Evolutionary conservation across 2,888 invertebrate genomes (phyloP), one percentile per base, ranked within the genome.

Genomic region (Chymomyza amoena): DNA sequence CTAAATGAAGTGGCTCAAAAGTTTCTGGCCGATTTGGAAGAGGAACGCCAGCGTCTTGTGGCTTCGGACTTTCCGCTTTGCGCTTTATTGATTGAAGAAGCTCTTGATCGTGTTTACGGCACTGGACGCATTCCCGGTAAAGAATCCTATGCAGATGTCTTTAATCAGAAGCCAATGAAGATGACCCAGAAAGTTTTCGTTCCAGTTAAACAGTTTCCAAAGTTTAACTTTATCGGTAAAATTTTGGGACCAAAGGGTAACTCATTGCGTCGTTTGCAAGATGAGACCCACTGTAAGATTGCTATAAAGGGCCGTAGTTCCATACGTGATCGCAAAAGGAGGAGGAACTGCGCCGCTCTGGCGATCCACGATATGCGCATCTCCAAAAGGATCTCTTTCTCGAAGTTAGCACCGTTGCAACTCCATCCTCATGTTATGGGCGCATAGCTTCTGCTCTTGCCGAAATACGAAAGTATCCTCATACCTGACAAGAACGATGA

Each of bases 241-340:
- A 93, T 98, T 63, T 93, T 98, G 81, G 98, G 98, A 0, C 98
- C 98, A 15, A 98, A 97, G 92, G 98, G 98, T 25, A 97, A 96
- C 91, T 97, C 97, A 4, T 94, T 98, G 93, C 97, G 97, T 89
- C 95, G 96, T 65, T 93, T 98, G 50, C 98, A 98, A 91, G 97
- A 98, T 81, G 97, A 97, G 90, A 98, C 98, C 0, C 96, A 97
- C 94, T 97, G 97, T 89, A 97, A 97, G 92, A 98, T 98, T 96
- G 96, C 97, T 5, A 96, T 98, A 15, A 94, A 98, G 20, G 98
- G 98, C 15, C 94, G 96, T 77, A 97, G 97, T 64, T 98, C 98
- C 0, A 97, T 98, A 95, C 95, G 96, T 89, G 97, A 98, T 91
- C 96, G 95, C 61, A 93, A 93, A 95, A 96, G 92, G 97, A 96